phyloP scores from a whole-genome alignment of 2,888 invertebrate species.

The Leptinotarsa haldemani region DNA sequence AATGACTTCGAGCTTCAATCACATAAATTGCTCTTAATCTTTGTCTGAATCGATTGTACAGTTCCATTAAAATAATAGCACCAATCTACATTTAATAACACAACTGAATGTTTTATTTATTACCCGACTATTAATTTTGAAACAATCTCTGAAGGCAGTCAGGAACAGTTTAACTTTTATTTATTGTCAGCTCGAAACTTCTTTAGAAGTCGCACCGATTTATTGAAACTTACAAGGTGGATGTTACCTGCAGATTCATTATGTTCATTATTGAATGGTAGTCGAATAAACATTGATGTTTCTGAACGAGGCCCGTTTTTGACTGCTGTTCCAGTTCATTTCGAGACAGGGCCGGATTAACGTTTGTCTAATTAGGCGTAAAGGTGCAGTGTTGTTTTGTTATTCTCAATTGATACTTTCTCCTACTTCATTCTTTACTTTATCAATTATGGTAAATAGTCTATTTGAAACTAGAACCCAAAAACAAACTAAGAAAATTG shows the following conservation, averaged over 20 bases:
- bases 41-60: slow-evolving; percentile 24
- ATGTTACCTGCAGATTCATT: too few species aligned
- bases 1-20: slow-evolving; percentile 4
- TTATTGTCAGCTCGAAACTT: background rate
- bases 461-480: too few species aligned
- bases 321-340: too few species aligned
- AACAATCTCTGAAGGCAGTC: slow-evolving; percentile 1
- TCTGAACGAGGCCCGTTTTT: too few species aligned
- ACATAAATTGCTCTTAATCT: slow-evolving; percentile 22
- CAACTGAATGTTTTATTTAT: slow-evolving; percentile 26
- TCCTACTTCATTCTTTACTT: too few species aligned
- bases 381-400: too few species aligned
- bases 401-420: too few species aligned
- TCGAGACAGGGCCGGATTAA: too few species aligned
- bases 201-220: background rate
- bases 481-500: too few species aligned
- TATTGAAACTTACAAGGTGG: background rate
- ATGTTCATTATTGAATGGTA: background rate
- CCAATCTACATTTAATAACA: slow-evolving; percentile 30
- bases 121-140: background rate
- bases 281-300: too few species aligned
- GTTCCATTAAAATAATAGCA: slow-evolving; percentile 28
- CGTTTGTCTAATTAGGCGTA: too few species aligned
- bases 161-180: slow-evolving; percentile 1
- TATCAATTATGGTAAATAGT: too few species aligned